These are phyloP conservation scores for Eudasyphora cyanicolor DNA, from an alignment of 2,888 invertebrate genomes.

Conservation along the genomic window DNA sequence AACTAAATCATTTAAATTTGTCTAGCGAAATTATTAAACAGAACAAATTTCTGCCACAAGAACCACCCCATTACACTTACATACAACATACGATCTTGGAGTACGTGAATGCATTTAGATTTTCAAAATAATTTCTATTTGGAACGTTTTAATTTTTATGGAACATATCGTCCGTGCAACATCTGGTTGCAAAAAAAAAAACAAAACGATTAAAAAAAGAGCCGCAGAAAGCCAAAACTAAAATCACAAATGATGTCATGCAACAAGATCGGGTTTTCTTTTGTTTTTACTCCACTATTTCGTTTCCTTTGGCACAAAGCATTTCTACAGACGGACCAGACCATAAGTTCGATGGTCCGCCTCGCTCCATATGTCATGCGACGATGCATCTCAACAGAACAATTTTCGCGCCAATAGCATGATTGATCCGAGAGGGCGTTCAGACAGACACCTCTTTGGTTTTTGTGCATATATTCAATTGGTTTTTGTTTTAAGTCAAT, in stretches of 20 bases:
- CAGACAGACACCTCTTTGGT: not conserved
- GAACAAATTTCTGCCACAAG: too few species aligned
- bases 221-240: not conserved
- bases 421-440: not conserved
- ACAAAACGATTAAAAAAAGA: not conserved
- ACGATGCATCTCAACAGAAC: too few species aligned
- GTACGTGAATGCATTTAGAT: not conserved
- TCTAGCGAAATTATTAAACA: too few species aligned
- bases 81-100: not conserved
- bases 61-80: too few species aligned
- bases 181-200: conserved; percentile 58
- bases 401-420: not conserved
- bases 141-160: not conserved
- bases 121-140: not conserved
- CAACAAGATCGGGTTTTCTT: conserved; percentile 51
- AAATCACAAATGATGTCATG: conserved; percentile 60
- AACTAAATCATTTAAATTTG: too few species aligned
- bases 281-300: conserved; percentile 10
- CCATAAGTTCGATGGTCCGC: not conserved
- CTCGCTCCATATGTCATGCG: not conserved
- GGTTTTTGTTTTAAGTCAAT: conserved; percentile 3
- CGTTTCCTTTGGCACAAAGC: not conserved
- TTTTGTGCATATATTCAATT: not conserved
- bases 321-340: too few species aligned
- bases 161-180: conserved; percentile 23